These are phyloP conservation scores for Zaprionus camerounensis DNA, from an alignment of 1,140 invertebrate species.

Conservation along the genomic window DNA sequence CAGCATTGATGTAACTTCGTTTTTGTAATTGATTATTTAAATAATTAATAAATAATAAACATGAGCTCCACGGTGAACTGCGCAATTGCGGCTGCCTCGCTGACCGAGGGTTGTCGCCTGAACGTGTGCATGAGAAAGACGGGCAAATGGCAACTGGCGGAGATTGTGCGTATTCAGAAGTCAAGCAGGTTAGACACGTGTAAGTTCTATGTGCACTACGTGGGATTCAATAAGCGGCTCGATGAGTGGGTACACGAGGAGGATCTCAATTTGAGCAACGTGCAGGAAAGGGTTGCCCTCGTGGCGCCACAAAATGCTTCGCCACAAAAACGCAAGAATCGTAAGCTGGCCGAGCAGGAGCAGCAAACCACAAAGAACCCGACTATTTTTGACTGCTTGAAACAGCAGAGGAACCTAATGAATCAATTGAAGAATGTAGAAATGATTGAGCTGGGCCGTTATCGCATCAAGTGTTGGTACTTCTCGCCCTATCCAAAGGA, in stretches of 20 bases:
- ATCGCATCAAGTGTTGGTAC: conserved; percentile 99
- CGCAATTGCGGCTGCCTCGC: conserved; percentile 67
- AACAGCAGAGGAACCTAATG: conserved; percentile 75
- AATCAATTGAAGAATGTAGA: conserved; percentile 98
- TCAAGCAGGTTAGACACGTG: conserved; percentile 86
- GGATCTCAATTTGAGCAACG: conserved; percentile 86
- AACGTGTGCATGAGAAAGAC: conserved; percentile 95
- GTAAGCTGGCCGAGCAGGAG: background rate
- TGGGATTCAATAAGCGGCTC: conserved; percentile 93
- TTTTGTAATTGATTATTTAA: background rate
- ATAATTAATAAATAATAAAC: background rate
- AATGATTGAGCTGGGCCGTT: conserved; percentile 96
- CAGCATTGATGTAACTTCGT: background rate
- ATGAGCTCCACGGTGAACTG: background rate
- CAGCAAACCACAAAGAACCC: too few species aligned
- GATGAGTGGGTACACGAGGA: conserved; percentile 95
- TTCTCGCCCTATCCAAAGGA: conserved; percentile 99
- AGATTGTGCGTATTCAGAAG: conserved; percentile 96
- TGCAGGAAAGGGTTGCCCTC: conserved; percentile 17
- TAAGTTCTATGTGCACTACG: conserved; percentile 54
- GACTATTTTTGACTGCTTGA: too few species aligned
- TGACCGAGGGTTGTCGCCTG: conserved; percentile 96
- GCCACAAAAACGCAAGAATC: background rate
- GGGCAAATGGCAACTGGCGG: conserved; percentile 96
- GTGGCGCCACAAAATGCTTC: background rate